Evolutionary conservation across 2,797 vertebrate genomes (phyloP).

Genomic region (Mionectes olivaceus): DNA sequence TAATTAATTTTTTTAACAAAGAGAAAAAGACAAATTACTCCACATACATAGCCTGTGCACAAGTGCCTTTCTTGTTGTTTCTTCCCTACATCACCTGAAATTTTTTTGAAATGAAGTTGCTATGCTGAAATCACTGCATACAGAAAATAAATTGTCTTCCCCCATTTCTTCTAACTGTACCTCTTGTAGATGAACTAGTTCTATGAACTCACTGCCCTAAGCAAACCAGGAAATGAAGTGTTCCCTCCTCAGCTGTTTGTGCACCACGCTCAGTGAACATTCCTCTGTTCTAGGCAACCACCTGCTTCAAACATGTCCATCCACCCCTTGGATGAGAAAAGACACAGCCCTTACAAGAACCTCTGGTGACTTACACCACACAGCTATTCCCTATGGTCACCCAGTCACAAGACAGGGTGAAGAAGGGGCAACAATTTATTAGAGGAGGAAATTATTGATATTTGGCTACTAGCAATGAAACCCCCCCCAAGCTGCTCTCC

Average conservation of each 20-base stretch:
- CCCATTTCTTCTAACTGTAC: not conserved
- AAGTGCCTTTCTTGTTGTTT: not conserved
- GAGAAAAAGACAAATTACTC: not conserved
- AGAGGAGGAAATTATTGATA: not conserved
- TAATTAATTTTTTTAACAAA: not conserved
- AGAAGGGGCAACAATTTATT: not conserved
- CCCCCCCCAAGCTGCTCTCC: accelerated
- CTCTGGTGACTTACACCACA: not conserved
- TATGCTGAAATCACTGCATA: not conserved
- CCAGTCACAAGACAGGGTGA: not conserved
- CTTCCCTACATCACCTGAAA: not conserved
- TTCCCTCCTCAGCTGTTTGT: not conserved
- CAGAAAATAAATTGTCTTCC: not conserved
- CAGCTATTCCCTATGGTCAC: not conserved
- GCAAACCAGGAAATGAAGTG: not conserved
- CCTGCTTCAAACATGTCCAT: not conserved
- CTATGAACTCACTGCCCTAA: not conserved
- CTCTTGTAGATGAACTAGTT: not conserved
- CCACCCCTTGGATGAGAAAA: not conserved
- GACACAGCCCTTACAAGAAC: not conserved
- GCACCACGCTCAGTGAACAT: accelerated
- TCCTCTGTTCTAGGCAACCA: not conserved
- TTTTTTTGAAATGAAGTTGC: not conserved
- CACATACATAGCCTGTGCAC: not conserved
- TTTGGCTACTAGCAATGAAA: not conserved